These are phyloP conservation scores for Drosophila antonietae DNA, from an alignment of 2,888 invertebrate species.

Conservation along the genomic window DNA sequence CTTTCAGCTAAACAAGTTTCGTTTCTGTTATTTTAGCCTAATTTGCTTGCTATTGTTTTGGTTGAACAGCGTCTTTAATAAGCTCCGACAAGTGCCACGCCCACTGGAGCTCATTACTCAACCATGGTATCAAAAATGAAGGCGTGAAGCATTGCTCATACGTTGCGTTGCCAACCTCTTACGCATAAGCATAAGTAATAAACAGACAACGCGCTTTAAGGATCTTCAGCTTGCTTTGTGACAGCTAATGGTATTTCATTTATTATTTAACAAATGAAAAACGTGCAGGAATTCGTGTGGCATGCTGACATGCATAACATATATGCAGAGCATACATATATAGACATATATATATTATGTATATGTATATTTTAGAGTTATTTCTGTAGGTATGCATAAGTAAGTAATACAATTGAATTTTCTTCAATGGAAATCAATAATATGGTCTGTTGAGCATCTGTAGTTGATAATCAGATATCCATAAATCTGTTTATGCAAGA, in stretches of 20 bases:
- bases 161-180: constrained; percentile 35
- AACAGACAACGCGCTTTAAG: constrained; percentile 39
- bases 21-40: background rate
- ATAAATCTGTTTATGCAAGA: constrained; percentile 7
- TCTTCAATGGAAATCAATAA: constrained; percentile 42
- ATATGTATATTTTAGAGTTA: background rate
- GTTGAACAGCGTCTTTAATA: background rate
- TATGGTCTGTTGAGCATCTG: constrained; percentile 29
- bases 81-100: constrained; percentile 10
- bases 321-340: background rate
- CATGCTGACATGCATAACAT: constrained; percentile 6
- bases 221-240: constrained; percentile 11
- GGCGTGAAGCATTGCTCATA: constrained; percentile 50
- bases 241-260: constrained; percentile 31
- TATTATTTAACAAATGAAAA: constrained; percentile 34
- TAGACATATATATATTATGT: background rate
- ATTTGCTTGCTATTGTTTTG: constrained; percentile 5
- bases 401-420: background rate
- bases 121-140: constrained; percentile 7
- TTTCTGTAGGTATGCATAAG: background rate
- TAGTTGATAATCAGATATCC: constrained; percentile 20
- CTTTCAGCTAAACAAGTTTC: background rate
- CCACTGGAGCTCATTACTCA: constrained; percentile 23
- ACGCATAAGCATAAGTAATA: constrained; percentile 18
- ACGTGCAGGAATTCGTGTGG: constrained; percentile 32